Conservation (phyloP, 2,797 vertebrate species). For the Sebastes cheni region DNA sequence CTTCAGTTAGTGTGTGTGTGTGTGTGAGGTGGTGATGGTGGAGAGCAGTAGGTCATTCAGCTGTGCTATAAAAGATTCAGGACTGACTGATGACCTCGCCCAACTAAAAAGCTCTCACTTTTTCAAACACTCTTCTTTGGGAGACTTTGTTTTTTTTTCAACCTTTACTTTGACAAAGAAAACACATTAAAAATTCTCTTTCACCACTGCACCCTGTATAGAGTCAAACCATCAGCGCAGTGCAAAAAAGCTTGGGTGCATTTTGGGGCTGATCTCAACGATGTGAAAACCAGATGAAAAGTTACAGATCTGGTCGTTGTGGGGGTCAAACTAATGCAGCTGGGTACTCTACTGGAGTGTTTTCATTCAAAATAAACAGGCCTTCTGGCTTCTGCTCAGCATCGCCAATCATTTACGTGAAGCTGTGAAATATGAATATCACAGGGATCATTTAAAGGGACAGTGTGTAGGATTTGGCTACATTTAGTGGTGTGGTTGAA, state of each 20-base stretch:
- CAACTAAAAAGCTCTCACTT: constrained; percentile 49
- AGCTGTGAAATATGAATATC: neutral
- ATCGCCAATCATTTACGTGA: neutral
- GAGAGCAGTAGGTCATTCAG: constrained; percentile 60
- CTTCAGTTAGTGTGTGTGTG: neutral
- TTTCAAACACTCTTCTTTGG: constrained; percentile 37
- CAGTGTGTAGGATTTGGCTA: too few relatives aligned
- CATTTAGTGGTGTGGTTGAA: too few relatives aligned
- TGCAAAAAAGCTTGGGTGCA: neutral
- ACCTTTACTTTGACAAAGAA: constrained; percentile 66
- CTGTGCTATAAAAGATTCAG: constrained; percentile 70
- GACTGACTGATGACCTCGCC: constrained; percentile 56
- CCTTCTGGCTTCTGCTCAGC: neutral
- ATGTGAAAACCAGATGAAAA: neutral
- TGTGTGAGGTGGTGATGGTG: neutral
- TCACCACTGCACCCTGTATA: neutral
- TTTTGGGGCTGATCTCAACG: neutral
- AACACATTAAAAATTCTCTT: constrained; percentile 60
- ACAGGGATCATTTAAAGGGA: neutral
- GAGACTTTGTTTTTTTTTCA: constrained; percentile 41
- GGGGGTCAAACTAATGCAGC: neutral
- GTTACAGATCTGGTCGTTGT: neutral
- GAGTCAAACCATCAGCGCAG: neutral
- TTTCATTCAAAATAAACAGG: neutral
- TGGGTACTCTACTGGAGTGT: neutral